Conservation (phyloP, 2,797 vertebrate species). For the Crotalus adamanteus region DNA sequence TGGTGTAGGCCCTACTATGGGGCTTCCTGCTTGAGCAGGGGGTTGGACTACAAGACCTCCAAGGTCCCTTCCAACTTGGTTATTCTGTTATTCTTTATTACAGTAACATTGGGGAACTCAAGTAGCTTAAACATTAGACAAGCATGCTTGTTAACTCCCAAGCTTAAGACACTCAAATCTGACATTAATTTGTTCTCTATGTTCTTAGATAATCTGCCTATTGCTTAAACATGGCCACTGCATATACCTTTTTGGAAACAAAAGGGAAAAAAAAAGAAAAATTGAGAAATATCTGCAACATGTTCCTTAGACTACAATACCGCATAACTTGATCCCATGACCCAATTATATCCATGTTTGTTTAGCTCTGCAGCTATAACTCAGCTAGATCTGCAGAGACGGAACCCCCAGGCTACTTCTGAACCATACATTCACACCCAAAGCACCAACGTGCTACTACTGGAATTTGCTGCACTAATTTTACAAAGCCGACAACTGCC, state of each 20-base stretch:
- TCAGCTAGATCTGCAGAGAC: neutral
- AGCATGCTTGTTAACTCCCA: neutral
- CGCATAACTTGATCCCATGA: neutral
- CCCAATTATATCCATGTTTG: neutral
- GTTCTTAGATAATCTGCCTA: neutral
- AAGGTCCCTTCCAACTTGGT: neutral
- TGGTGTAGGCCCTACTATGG: no score
- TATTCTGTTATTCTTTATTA: neutral
- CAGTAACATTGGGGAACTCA: neutral
- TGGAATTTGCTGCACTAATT: neutral
- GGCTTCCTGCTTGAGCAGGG: neutral
- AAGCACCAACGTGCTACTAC: no score
- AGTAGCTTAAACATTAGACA: neutral
- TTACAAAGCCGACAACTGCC: neutral
- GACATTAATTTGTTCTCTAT: neutral
- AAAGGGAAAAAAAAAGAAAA: neutral
- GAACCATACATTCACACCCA: neutral
- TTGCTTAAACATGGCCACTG: neutral
- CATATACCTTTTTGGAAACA: neutral
- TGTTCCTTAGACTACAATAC: neutral
- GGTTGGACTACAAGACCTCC: neutral
- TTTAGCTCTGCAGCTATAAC: neutral
- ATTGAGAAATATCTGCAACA: neutral
- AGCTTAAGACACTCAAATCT: neutral
- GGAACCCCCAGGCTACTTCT: neutral